phyloP scores from a whole-genome alignment of 2,113 vertebrate genomes.

The Channa maculata region DNA sequence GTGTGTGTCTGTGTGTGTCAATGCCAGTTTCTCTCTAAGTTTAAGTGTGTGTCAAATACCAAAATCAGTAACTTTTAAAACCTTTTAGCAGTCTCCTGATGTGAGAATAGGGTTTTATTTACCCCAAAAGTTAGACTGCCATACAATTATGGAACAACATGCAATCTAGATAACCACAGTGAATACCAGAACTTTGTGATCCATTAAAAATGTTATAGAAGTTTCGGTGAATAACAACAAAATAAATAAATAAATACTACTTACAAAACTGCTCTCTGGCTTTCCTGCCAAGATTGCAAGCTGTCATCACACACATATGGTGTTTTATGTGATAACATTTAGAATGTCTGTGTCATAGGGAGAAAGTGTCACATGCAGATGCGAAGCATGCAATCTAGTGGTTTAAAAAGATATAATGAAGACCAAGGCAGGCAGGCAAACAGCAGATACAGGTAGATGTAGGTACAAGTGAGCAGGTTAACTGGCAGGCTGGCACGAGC shows the following conservation, averaged over 20 bases:
- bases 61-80: conserved; percentile 58
- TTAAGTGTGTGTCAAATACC: conserved; percentile 31
- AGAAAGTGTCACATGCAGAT: no score
- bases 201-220: no score
- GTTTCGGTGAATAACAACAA: neutral
- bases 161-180: neutral
- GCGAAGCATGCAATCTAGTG: no score
- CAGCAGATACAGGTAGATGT: no score
- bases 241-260: neutral
- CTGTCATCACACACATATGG: neutral
- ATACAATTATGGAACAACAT: neutral
- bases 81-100: conserved; percentile 19
- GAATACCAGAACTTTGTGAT: neutral
- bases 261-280: neutral
- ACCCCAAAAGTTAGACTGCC: neutral
- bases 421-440: no score
- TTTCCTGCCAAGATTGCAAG: neutral
- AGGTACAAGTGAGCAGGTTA: no score
- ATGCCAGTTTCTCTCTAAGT: neutral
- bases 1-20: conserved; percentile 7
- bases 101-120: conserved; percentile 18
- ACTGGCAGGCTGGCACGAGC: no score
- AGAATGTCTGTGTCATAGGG: no score
- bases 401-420: no score
- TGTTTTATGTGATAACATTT: no score